Conservation (phyloP, 2,888 invertebrate genomes). For the Luperina nickerlii region DNA sequence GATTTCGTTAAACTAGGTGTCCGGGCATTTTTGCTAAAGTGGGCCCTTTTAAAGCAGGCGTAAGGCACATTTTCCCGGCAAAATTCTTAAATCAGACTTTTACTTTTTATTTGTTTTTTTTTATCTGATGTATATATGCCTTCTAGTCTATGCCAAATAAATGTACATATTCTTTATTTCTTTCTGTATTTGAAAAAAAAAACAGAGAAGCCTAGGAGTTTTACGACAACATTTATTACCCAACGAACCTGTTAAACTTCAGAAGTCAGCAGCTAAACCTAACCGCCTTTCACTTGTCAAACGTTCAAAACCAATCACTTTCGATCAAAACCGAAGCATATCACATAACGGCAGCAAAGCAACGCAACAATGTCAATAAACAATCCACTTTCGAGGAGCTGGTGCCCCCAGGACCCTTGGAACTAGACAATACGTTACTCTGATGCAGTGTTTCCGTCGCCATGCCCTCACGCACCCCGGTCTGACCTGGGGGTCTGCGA, state of each 20-base stretch:
- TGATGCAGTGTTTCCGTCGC: constrained; percentile 47
- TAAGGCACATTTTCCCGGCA: neutral
- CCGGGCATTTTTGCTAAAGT: neutral
- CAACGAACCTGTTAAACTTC: neutral
- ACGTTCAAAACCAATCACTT: neutral
- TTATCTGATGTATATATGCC: neutral
- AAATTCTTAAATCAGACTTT: neutral
- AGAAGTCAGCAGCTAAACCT: neutral
- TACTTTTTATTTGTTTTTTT: neutral
- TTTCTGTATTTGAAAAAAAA: neutral
- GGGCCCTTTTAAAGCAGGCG: too few relatives aligned
- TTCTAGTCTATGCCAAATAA: neutral
- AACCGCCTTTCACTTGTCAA: neutral
- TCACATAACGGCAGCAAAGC: constrained; percentile 5
- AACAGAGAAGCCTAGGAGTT: neutral
- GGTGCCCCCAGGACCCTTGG: constrained; percentile 27
- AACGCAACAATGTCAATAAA: constrained; percentile 39
- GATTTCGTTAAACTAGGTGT: neutral
- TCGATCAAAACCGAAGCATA: constrained; percentile 2
- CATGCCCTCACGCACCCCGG: constrained; percentile 48
- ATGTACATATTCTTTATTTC: neutral
- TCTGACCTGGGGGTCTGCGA: constrained; percentile 46
- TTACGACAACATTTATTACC: too few relatives aligned
- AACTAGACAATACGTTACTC: constrained; percentile 56
- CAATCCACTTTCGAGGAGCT: constrained; percentile 47